Evolutionary conservation across 2,797 vertebrate genomes (phyloP).

Genomic region (Sebastes itinus): DNA sequence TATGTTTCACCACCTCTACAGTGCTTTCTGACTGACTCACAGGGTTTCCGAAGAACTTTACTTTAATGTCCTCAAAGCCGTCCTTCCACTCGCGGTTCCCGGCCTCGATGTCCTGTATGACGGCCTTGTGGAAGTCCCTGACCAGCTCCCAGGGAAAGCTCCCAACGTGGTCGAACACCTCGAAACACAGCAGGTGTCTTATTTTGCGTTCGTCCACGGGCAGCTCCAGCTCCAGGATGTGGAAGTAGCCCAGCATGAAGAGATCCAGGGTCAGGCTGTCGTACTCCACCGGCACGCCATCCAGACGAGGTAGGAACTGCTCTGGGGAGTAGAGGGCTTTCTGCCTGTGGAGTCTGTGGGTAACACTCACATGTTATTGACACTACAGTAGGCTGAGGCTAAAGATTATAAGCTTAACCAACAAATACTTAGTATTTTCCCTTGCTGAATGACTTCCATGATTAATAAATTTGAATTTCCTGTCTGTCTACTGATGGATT

Average conservation of each 20-base stretch:
- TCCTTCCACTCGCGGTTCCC: conserved; percentile 92
- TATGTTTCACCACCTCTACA: conserved; percentile 49
- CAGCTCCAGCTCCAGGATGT: conserved; percentile 93
- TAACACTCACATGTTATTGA: not conserved
- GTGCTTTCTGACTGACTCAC: conserved; percentile 14
- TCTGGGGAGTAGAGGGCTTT: conserved; percentile 89
- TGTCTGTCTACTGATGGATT: not conserved
- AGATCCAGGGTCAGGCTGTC: conserved; percentile 91
- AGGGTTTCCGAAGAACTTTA: conserved; percentile 85
- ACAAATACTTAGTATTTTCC: not conserved
- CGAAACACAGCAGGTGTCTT: conserved; percentile 95
- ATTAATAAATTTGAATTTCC: not conserved
- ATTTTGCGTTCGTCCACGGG: conserved; percentile 89
- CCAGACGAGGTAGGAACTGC: conserved; percentile 89
- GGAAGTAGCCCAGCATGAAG: conserved; percentile 98
- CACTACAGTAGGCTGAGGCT: not conserved
- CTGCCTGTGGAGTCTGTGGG: conserved; percentile 78
- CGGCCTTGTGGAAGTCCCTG: conserved; percentile 91
- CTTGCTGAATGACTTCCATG: not conserved
- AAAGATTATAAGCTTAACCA: not conserved
- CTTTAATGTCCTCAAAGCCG: conserved; percentile 94
- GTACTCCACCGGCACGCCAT: conserved; percentile 84
- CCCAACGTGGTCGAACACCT: conserved; percentile 95
- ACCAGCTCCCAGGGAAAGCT: conserved; percentile 90
- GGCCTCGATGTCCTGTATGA: conserved; percentile 90